Percentiles rank a stretch among this genome's conserved stretches.
These are phyloP conservation scores for Dorcus parallelipipedus DNA, from an alignment of 2,888 invertebrate genomes.

Conservation along the genomic window DNA sequence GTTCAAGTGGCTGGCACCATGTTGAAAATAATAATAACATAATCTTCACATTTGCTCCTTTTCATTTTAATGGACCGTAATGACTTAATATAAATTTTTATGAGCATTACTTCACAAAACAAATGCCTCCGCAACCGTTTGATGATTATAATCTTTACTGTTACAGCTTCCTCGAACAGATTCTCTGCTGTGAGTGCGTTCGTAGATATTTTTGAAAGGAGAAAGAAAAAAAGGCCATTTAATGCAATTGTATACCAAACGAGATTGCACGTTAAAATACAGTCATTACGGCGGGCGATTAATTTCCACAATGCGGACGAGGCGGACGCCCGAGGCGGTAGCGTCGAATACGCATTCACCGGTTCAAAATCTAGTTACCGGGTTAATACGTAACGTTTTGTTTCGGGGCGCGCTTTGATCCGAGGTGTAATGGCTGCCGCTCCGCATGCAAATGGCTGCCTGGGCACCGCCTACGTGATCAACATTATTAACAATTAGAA, in stretches of 20 bases:
- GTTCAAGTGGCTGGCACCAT: too few species aligned
- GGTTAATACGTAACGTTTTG: conserved; percentile 30
- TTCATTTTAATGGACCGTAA: too few species aligned
- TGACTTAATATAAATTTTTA: too few species aligned
- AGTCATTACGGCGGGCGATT: not conserved
- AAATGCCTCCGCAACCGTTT: too few species aligned
- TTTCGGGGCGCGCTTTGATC: conserved; percentile 42
- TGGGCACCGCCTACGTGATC: conserved; percentile 33
- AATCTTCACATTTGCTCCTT: too few species aligned
- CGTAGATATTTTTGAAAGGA: not conserved
- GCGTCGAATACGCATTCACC: conserved; percentile 39
- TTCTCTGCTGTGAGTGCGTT: too few species aligned
- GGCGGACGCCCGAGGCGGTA: conserved; percentile 21
- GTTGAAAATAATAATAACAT: too few species aligned
- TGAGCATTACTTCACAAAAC: too few species aligned
- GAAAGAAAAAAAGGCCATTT: not conserved
- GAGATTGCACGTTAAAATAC: not conserved
- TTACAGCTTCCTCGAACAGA: too few species aligned
- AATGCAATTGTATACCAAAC: too few species aligned
- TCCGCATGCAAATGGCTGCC: conserved; percentile 46
- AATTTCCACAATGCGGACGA: not conserved
- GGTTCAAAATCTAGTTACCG: conserved; percentile 43
- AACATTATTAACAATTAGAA: conserved; percentile 20
- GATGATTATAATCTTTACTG: too few species aligned
- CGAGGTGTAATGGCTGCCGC: conserved; percentile 46